Base-by-base conservation (phyloP, 2,888 invertebrate species). In the Andrena hattorfiana region DNA sequence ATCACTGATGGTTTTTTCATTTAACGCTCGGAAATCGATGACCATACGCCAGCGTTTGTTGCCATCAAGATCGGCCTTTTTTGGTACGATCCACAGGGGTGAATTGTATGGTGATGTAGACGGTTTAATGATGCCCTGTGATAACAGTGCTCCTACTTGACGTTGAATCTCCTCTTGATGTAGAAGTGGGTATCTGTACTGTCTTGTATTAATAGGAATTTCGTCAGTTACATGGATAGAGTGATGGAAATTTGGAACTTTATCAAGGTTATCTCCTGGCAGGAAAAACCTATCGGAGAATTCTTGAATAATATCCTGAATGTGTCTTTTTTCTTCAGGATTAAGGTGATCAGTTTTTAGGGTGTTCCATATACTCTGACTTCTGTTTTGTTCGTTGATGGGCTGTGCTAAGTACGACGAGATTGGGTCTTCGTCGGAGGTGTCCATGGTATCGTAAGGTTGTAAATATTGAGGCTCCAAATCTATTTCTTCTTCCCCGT, bases 401-500 rank as follows among this genome's bases (percentile, higher is more conserved):
- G 26, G 20, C 2, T 32, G 7, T 0, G 20, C 0, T 13, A n/a
- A n/a, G 13, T 63, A 32, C 0, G 30, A 26, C 0, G 16, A 0
- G 2, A 54, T n/a, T 1, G 35, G 51, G 2, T 72, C 51, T 2
- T 72, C 72, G 6, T 72, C 63, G 0, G 72, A 42, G 1, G 5
- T 26, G 13, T 35, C 30, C 3, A n/a, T 2, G 2, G 49, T 26
- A 5, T 72, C 72, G 23, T 72, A 72, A 0, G 63, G 72, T 5
- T 71, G 60, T 2, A 71, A 4, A 8, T 62, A 13, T n/a, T 71
- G 71, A 3, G 71, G 71, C 10, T 63, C 54, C 1, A 63, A 2
- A 0, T 54, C 35, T 28, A 64, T 20, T 49, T 67, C 67, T 4
- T n/a, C 16, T 4, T 63, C 68, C 2, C 20, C 49, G 0, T 62